Conservation (phyloP, 2,888 invertebrate genomes). For the Synanthedon formicaeformis region DNA sequence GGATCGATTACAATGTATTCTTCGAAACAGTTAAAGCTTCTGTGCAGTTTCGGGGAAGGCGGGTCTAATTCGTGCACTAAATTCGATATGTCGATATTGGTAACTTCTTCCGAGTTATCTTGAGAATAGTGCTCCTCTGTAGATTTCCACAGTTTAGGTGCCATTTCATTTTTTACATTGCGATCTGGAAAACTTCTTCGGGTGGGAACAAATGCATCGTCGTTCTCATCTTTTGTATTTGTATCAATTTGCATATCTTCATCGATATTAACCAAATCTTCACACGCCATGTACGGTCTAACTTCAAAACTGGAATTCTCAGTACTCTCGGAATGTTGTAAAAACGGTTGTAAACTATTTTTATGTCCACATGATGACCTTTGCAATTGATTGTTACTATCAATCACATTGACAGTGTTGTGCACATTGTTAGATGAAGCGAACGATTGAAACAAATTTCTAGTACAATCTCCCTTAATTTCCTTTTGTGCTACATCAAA, state of each 20-base stretch:
- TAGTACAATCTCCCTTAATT: conserved; percentile 50
- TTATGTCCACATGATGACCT: conserved; percentile 14
- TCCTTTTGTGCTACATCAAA: conserved; percentile 27
- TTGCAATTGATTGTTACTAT: conserved; percentile 17
- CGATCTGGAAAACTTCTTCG: conserved; percentile 77
- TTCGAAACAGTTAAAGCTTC: conserved; percentile 22
- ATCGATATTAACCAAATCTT: conserved; percentile 76
- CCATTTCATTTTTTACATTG: conserved; percentile 53
- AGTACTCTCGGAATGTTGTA: conserved; percentile 73
- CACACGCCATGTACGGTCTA: conserved; percentile 73
- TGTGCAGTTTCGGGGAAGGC: conserved; percentile 43
- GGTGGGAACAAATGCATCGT: conserved; percentile 39
- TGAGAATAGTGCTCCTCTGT: conserved; percentile 45
- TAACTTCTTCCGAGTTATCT: conserved; percentile 3
- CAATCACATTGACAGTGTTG: conserved; percentile 15
- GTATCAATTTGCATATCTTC: conserved; percentile 68
- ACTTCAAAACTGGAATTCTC: conserved; percentile 71
- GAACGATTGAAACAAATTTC: conserved; percentile 38
- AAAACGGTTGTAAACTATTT: conserved; percentile 18
- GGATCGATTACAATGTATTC: conserved; percentile 64
- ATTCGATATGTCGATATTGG: conserved; percentile 21
- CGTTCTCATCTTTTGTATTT: conserved; percentile 37
- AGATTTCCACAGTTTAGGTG: conserved; percentile 56
- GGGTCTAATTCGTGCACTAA: conserved; percentile 46
- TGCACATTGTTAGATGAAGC: conserved; percentile 15